Evolutionary conservation across 2,888 invertebrate species (phyloP), one percentile per base, ranked within the genome.

Genomic region (Leucozona laternaria): DNA sequence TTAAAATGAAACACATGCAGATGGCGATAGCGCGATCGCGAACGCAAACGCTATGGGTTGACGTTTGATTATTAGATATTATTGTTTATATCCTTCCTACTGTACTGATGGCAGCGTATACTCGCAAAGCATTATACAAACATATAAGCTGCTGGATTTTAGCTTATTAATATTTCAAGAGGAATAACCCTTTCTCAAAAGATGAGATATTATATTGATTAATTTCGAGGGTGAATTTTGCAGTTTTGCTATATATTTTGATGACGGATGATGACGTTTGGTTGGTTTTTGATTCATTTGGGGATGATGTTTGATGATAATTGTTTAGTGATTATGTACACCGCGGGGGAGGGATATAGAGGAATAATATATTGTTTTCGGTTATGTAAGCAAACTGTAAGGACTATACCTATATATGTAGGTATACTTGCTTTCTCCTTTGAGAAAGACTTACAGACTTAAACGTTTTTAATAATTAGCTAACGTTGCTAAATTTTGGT

Each of bases 131-230:
- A 76, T 76, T 84, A 34, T 11, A n/a, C n/a, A n/a, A n/a, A n/a
- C 8, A 28, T 28, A 76, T 34, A 80, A 77, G 45, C 68, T 66
- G 50, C 71, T 58, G 58, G 50, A 71, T 79, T 79, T 66, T 45
- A 43, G 80, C 68, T 80, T 55, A 85, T 80, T 85, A 85, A 80
- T 72, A 85, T 77, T 80, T 68, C 11, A 79, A 58, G 64, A 34
- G 55, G 17, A 40, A n/a, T n/a, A n/a, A 34, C 45, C 28, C 64
- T 45, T 28, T 45, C 15, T 25, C 17, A 11, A 58, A 17, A 17
- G 34, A 58, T 34, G 57, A 58, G 57, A 58, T 58, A 45, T 13
- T 15, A 10, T 64, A 37, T 62, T 31, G 6, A 5, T 4, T 17
- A 4, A 8, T 22, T 45, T 43, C 1, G 53, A 20, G 68, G 68